Evolutionary conservation across 2,888 invertebrate genomes (phyloP), one percentile per base, ranked within the genome.

Genomic region (Sarcophaga subvicina): DNA sequence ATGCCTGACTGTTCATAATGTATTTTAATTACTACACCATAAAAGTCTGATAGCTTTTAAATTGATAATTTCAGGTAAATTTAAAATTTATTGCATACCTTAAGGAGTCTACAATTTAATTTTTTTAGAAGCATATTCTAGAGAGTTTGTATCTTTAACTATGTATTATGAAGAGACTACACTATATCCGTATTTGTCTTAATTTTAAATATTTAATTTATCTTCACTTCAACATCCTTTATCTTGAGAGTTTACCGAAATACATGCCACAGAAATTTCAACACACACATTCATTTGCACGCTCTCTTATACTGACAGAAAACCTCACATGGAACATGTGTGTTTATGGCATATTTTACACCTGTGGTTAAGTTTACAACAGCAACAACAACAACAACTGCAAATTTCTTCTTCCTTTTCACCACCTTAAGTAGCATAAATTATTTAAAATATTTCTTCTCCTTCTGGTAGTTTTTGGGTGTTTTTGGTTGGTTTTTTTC

Each of bases 341-440:
- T 91, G 90, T 83, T 90, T 90, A 84, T 90, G 90, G 89, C 90
- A 90, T 85, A 89, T 90, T 90, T 90, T 88, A 88, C 90, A 90
- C 89, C 90, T 91, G 90, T 86, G 90, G 90, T 90, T 89, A 80
- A 69, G 54, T 62, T 80, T 25, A 59, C 37, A 69, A 47, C 64
- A 84, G 20, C 37, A 66, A 73, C 75, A 75, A 83, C 76, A 54
- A 80, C 4, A 27, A 27, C 27, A 27, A 27, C 4, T 4, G 4
- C 27, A 37, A 6, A 37, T 37, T 37, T 37, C 37, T 10, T 37
- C 37, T 37, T 37, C 8, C 37, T 37, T 10, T 37, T 37, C 60
- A 45, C 27, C 45, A 47, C 45, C 27, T 27, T 49, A 27, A 75
- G 45, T 17, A 17, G 27, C 27, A 80, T 76, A 14, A 64, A 64